Percentiles rank a stretch among this genome's conserved stretches.
phyloP scores from a whole-genome alignment of 2,888 invertebrate genomes.

The Microplitis manilae region DNA sequence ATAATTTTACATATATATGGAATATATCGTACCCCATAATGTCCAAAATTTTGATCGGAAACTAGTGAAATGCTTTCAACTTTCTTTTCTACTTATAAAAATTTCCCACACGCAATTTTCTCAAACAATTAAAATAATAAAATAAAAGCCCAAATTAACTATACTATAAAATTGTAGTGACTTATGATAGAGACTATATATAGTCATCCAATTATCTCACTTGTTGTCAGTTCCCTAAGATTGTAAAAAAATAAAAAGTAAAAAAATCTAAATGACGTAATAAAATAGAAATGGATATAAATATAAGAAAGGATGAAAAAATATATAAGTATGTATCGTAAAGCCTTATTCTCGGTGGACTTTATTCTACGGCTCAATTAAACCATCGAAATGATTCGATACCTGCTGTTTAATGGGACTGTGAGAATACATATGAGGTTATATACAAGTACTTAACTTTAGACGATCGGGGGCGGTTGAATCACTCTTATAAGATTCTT shows the following conservation, averaged over 20 bases:
- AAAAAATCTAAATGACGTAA: slow-evolving; percentile 9
- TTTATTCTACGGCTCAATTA: slow-evolving; percentile 61
- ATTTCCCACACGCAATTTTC: background rate
- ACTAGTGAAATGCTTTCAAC: too few relatives aligned
- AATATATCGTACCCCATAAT: too few relatives aligned
- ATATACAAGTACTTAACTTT: slow-evolving; percentile 27
- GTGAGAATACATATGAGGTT: slow-evolving; percentile 46
- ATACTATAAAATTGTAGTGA: background rate
- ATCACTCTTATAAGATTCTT: slow-evolving; percentile 23
- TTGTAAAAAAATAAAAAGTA: background rate
- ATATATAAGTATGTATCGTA: background rate
- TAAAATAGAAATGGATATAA: slow-evolving; percentile 4
- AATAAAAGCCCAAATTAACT: background rate
- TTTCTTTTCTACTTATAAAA: background rate
- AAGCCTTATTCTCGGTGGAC: slow-evolving; percentile 5
- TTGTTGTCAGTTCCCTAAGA: too few relatives aligned
- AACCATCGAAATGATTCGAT: slow-evolving; percentile 58
- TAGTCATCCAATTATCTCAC: background rate
- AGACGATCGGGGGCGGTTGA: slow-evolving; percentile 30
- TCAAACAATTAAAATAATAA: background rate
- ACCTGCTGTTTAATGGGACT: slow-evolving; percentile 62
- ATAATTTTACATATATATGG: too few relatives aligned
- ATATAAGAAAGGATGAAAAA: background rate
- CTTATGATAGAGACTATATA: background rate
- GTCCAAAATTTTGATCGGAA: too few relatives aligned